Evolutionary conservation across 1,140 invertebrate species (phyloP).

Genomic region (Coboldia fuscipes): DNA sequence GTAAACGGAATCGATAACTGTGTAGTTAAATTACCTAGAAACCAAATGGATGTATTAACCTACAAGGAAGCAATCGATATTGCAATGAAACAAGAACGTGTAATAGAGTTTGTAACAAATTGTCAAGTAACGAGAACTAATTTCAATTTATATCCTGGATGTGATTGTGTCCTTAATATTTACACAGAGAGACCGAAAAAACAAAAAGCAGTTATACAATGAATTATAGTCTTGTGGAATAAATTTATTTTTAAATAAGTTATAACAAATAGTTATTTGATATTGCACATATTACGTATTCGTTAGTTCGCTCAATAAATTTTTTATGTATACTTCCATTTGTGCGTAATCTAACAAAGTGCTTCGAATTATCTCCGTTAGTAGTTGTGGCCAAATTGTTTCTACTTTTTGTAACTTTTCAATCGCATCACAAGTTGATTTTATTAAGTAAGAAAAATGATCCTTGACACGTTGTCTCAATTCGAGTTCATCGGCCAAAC

Average conservation of each 20-base stretch:
- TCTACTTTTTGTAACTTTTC: constrained; percentile 50
- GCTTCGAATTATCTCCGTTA: constrained; percentile 49
- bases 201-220: too few relatives aligned
- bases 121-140: constrained; percentile 17
- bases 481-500: constrained; percentile 30
- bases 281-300: too few relatives aligned
- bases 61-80: constrained; percentile 29
- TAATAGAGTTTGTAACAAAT: constrained; percentile 17
- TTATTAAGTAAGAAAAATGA: constrained; percentile 40
- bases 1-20: constrained; percentile 29
- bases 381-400: constrained; percentile 45
- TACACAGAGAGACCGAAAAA: constrained; percentile 7
- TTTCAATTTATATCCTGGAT: constrained; percentile 17
- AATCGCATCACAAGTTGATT: constrained; percentile 46
- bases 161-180: constrained; percentile 17
- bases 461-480: constrained; percentile 45
- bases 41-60: constrained; percentile 26
- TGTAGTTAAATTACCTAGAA: constrained; percentile 25
- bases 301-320: constrained; percentile 6
- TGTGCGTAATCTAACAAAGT: constrained; percentile 55
- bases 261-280: too few relatives aligned
- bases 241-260: too few relatives aligned
- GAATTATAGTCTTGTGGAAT: too few relatives aligned
- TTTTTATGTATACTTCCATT: constrained; percentile 52
- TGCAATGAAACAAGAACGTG: constrained; percentile 22